A percentile compares a stretch with the other conserved stretches of the same genome.
Evolutionary conservation across 2,888 invertebrate genomes (phyloP).

Genomic region (Eudemis profundana): DNA sequence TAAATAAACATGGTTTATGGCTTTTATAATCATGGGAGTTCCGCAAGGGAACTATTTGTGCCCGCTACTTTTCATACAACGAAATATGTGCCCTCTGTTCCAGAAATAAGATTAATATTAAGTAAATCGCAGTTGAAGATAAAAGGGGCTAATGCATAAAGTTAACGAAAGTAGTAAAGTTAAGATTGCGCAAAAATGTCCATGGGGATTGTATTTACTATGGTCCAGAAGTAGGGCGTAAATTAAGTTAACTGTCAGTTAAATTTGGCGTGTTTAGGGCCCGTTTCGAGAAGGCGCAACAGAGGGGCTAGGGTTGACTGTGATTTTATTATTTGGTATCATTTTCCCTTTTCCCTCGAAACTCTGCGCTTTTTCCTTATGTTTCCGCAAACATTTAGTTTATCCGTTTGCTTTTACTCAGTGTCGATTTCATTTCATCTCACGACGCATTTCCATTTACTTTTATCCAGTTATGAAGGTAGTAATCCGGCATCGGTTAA

Average conservation of each 20-base stretch:
- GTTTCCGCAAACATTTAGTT: not conserved
- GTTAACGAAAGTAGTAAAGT: conserved; percentile 41
- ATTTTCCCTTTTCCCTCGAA: not conserved
- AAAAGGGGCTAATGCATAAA: conserved; percentile 36
- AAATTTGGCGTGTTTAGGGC: conserved; percentile 70
- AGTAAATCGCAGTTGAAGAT: not conserved
- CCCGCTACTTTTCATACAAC: conserved; percentile 11
- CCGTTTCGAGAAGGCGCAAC: conserved; percentile 58
- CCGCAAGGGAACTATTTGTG: conserved; percentile 22
- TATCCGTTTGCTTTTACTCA: too few relatives aligned
- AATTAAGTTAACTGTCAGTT: conserved; percentile 68
- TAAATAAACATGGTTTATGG: conserved; percentile 30
- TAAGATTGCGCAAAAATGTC: conserved; percentile 43
- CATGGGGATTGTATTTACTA: conserved; percentile 37
- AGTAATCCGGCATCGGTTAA: too few relatives aligned
- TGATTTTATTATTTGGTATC: not conserved
- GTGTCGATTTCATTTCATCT: not conserved
- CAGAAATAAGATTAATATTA: conserved; percentile 10
- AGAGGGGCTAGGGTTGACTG: conserved; percentile 12
- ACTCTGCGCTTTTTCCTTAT: not conserved
- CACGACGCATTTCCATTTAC: not conserved
- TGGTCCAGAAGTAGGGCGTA: conserved; percentile 38
- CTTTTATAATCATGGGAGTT: conserved; percentile 34
- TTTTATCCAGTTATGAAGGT: not conserved
- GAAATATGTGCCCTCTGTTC: conserved; percentile 15